phyloP scores from a whole-genome alignment of 2,888 invertebrate species.

The Diaphora mendica region DNA sequence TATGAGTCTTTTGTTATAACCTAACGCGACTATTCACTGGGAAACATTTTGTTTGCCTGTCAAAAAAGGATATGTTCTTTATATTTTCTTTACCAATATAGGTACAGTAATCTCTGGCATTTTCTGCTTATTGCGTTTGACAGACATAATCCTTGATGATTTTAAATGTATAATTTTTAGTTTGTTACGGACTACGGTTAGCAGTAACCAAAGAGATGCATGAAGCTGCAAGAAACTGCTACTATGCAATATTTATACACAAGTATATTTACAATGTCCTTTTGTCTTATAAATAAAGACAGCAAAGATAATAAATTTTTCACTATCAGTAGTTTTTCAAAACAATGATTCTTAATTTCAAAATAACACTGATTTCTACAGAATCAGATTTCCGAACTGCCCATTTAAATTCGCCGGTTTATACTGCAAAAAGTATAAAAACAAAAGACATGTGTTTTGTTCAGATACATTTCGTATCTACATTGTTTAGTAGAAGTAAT shows the following conservation, averaged over 20 bases:
- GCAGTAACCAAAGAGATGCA: too few species aligned
- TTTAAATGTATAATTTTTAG: background rate
- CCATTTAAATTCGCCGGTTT: background rate
- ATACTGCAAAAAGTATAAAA: background rate
- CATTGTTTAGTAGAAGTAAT: conserved; percentile 52
- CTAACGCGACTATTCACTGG: conserved; percentile 59
- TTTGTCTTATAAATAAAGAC: too few species aligned
- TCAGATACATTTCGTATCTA: background rate
- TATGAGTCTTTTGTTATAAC: conserved; percentile 60
- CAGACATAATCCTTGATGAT: background rate
- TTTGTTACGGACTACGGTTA: too few species aligned
- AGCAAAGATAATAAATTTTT: background rate
- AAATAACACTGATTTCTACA: background rate
- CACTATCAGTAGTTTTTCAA: too few species aligned
- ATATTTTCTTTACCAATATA: background rate
- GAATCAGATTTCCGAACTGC: background rate
- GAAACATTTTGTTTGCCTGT: conserved; percentile 54
- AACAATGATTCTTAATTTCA: background rate
- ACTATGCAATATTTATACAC: too few species aligned
- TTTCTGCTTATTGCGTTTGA: too few species aligned
- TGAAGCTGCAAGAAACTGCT: too few species aligned
- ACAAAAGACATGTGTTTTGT: background rate
- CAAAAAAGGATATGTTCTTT: conserved; percentile 43
- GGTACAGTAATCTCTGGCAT: background rate
- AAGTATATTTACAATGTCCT: too few species aligned